phyloP scores from a whole-genome alignment of 2,113 vertebrate species.

The Aspiorhynchus laticeps region DNA sequence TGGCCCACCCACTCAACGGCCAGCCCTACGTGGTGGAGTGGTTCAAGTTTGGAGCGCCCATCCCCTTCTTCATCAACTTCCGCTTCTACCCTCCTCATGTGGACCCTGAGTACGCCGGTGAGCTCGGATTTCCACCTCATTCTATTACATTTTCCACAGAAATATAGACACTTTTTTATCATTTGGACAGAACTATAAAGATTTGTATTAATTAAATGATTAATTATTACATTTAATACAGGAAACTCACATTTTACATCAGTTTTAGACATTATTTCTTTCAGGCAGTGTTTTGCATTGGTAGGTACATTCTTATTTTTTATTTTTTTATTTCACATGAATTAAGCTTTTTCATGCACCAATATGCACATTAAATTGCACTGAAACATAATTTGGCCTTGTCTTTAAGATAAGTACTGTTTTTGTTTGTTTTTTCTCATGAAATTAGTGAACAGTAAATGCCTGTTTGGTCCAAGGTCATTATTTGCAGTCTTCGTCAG shows the following conservation, averaged over 20 bases:
- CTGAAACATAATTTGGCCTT: neutral
- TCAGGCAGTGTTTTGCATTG: neutral
- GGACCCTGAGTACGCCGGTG: conserved; percentile 97
- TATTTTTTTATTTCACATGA: neutral
- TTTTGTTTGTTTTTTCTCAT: neutral
- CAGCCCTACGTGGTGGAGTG: conserved; percentile 99
- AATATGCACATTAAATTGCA: neutral
- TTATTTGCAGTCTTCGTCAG: conserved; percentile 53
- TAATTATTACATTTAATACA: neutral
- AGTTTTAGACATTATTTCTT: neutral
- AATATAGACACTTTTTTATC: neutral
- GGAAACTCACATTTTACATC: neutral
- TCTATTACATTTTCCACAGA: neutral
- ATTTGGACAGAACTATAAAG: neutral
- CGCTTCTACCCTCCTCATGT: conserved; percentile 98
- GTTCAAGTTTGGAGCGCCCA: conserved; percentile 98
- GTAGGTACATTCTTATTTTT: neutral
- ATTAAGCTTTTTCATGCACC: neutral
- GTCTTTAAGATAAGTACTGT: neutral
- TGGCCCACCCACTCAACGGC: conserved; percentile 91
- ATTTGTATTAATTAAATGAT: neutral
- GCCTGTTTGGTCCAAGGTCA: neutral
- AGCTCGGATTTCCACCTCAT: conserved; percentile 52
- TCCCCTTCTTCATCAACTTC: conserved; percentile 99
- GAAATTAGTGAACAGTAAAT: neutral